A percentile compares a stretch with the other conserved stretches of the same genome.
Evolutionary conservation across 2,888 invertebrate species (phyloP).

Genomic region (Ditula angustiorana): DNA sequence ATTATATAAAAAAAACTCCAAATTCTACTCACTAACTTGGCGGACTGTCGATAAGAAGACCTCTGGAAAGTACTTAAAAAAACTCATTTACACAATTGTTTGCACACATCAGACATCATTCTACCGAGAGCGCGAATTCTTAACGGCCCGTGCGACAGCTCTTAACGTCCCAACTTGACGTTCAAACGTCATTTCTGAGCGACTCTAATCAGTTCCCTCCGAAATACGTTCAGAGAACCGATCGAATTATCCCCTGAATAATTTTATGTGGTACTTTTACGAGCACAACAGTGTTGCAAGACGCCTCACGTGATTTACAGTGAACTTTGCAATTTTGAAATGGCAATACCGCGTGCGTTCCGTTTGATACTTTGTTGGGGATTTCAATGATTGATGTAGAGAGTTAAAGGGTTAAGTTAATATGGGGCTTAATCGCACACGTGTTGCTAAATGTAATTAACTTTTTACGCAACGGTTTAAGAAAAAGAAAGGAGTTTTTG

Average conservation of each 20-base stretch:
- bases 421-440: conserved; percentile 1
- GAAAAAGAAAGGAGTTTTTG: no score
- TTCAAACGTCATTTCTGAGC: conserved; percentile 37
- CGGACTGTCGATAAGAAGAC: no score
- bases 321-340: conserved; percentile 45
- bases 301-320: conserved; percentile 56
- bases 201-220: conserved; percentile 44
- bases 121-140: background rate
- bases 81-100: no score
- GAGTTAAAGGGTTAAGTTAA: background rate
- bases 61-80: no score
- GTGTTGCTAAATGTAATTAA: conserved; percentile 1
- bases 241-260: conserved; percentile 73
- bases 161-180: conserved; percentile 14
- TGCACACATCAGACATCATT: no score
- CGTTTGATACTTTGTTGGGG: conserved; percentile 36
- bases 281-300: conserved; percentile 62
- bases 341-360: conserved; percentile 40
- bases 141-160: background rate
- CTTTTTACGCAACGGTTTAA: no score
- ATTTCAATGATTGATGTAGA: conserved; percentile 29
- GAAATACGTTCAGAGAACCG: conserved; percentile 67
- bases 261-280: conserved; percentile 64
- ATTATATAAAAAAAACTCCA: no score
- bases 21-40: no score